Conservation (phyloP, 2,113 vertebrate species). For the Crotalus viridis region DNA sequence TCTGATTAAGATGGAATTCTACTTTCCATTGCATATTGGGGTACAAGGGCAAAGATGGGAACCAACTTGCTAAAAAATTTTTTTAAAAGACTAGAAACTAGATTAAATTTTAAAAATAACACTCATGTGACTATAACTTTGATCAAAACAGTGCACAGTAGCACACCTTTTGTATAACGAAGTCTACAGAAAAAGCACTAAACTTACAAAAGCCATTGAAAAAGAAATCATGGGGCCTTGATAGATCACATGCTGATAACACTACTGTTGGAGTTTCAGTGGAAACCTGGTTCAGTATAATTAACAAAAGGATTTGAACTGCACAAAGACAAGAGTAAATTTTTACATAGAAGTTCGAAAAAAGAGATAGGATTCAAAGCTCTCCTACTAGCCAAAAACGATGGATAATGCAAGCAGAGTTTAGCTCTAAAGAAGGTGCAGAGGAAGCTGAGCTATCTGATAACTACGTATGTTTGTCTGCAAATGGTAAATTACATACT, state of each 20-base stretch:
- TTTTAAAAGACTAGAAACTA: background rate
- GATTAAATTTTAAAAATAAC: constrained; percentile 16
- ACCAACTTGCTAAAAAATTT: background rate
- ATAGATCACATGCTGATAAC: constrained; percentile 14
- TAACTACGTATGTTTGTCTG: background rate
- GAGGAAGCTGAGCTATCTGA: background rate
- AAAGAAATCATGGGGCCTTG: constrained; percentile 22
- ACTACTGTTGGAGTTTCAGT: background rate
- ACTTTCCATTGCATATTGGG: background rate
- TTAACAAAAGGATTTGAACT: constrained; percentile 30
- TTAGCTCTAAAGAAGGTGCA: background rate
- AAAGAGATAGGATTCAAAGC: background rate
- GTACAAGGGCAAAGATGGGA: background rate
- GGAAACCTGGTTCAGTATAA: constrained; percentile 3
- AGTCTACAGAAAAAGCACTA: constrained; percentile 17
- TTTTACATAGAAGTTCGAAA: constrained; percentile 2
- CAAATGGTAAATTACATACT: background rate
- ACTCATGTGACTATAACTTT: background rate
- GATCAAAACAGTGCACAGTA: constrained; percentile 16
- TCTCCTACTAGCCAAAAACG: background rate
- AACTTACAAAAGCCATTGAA: constrained; percentile 27
- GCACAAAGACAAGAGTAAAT: constrained; percentile 1
- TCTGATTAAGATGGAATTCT: background rate
- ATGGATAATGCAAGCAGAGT: constrained; percentile 13
- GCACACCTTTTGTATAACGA: constrained; percentile 6